Evolutionary conservation across 2,797 vertebrate species (phyloP), one percentile per base, ranked within the genome.

Genomic region (Tympanoctomys barrerae): DNA sequence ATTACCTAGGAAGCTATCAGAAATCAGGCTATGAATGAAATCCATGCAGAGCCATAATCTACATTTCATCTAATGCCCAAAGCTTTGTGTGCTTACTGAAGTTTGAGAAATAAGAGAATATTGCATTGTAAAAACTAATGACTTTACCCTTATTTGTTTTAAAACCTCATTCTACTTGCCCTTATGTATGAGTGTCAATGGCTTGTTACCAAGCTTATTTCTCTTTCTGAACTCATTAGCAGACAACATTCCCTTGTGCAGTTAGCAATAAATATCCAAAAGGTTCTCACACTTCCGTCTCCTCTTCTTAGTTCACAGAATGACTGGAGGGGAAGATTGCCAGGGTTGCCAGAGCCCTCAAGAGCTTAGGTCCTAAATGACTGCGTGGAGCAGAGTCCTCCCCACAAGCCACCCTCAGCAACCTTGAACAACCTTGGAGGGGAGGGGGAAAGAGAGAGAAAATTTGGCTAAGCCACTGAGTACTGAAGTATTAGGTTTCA

Each of bases 381-480:
- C 49, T 2, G 0, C 16, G 8, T 79, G 31, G 31, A 28, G 13
- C 1, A 8, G 18, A 87, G 31, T 3, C 22, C 11, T 26, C 9
- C 1, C 12, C 1, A 6, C 9, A 0, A 0, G 14, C 13, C 4
- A 10, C 1, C 9, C 33, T 42, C 1, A 3, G 28, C 8, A 87
- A 7, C 18, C 68, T 36, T 33, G 42, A 46, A n/a, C 22, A 49
- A 49, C 54, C 16, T 16, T 2, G 4, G 16, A 5, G 16, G 54
- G 54, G 54, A 57, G 14, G 54, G 54, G 22, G n/a, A 82, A 8
- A 4, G 21, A 31, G 0, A 46, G 13, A 31, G 6, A 68, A 79
- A 90, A 57, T 46, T 84, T 33, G 39, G 54, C 75, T 70, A 31
- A n/a, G 18, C 59, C 66, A 28, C 59, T 71, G 21, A 82, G 39